Evolutionary conservation across 1,140 invertebrate genomes (phyloP).

Genomic region (Nymphalis io): DNA sequence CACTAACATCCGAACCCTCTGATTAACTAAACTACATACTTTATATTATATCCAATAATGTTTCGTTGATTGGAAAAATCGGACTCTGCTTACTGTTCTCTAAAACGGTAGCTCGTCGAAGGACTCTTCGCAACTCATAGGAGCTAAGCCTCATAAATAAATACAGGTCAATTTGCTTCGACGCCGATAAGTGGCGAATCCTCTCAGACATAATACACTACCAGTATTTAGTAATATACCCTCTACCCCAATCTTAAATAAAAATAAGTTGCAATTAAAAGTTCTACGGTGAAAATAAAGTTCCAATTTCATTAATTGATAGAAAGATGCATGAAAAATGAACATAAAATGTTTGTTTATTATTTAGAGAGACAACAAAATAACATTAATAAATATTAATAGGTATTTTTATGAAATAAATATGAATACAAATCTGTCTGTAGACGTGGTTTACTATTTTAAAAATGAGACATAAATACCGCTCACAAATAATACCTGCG

Average conservation of each 20-base stretch:
- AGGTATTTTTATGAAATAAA: constrained; percentile 15
- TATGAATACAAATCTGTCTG: constrained; percentile 2
- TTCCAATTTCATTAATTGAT: background rate
- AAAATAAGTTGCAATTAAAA: constrained; percentile 11
- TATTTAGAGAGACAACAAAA: constrained; percentile 10
- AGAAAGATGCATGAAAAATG: background rate
- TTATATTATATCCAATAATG: background rate
- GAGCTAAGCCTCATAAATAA: constrained; percentile 30
- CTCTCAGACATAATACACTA: background rate
- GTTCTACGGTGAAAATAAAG: constrained; percentile 2
- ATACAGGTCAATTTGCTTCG: constrained; percentile 29
- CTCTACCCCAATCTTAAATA: constrained; percentile 27
- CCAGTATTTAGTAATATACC: constrained; percentile 29
- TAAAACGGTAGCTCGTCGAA: background rate
- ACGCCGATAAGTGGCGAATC: constrained; percentile 4
- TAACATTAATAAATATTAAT: constrained; percentile 21
- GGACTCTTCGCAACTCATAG: constrained; percentile 8
- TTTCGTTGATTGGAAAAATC: background rate
- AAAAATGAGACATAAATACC: constrained; percentile 11
- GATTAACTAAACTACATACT: background rate
- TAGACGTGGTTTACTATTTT: background rate
- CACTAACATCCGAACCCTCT: background rate
- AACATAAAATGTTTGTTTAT: constrained; percentile 18
- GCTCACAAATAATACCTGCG: background rate
- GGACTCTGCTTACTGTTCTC: background rate